Base-by-base conservation (phyloP, 2,888 invertebrate species). In the Leucania comma region DNA sequence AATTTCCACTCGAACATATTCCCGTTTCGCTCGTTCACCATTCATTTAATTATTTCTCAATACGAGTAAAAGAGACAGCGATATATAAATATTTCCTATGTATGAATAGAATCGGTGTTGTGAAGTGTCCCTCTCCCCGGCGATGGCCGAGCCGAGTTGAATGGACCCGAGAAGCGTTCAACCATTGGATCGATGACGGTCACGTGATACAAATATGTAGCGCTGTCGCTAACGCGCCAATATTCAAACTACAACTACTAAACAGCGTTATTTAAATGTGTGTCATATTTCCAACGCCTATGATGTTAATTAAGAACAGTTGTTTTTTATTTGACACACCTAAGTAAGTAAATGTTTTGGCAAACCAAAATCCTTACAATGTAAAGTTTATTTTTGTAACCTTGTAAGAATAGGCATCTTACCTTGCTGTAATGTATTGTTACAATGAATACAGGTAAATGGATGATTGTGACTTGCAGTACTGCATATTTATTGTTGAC, bases 111-210 rank as follows among this genome's bases (percentile, higher is more conserved):
- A 94, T 93, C 90, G 89, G 92, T 93, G 93, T 94, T 92, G 91
- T 94, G 94, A 95, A 94, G 94, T 94, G 91, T 93, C 90, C 93
- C 93, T 90, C 93, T 92, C 91, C 91, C 91, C 92, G 90, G 90
- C 90, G 86, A 88, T 89, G 89, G 87, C 87, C 92, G 91, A 93
- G 91, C 90, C 88, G 95, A 96, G 96, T 96, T 96, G 96, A 96
- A 96, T 96, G 96, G 96, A 96, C 96, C 95, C 95, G 94, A 93
- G 95, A 95, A 95, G 95, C 95, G 94, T 90, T 95, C 95, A 93
- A 90, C 96, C 92, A 96, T 96, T 96, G 96, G 96, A 96, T 96
- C 96, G 96, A 96, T 96, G 92, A 90, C 68, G 86, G 91, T 96
- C 96, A 96, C 96, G 95, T 96, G 96, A 95, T 87, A 88, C 88